Evolutionary conservation across 2,888 invertebrate genomes (phyloP).

Genomic region (Plagiodera versicolora): DNA sequence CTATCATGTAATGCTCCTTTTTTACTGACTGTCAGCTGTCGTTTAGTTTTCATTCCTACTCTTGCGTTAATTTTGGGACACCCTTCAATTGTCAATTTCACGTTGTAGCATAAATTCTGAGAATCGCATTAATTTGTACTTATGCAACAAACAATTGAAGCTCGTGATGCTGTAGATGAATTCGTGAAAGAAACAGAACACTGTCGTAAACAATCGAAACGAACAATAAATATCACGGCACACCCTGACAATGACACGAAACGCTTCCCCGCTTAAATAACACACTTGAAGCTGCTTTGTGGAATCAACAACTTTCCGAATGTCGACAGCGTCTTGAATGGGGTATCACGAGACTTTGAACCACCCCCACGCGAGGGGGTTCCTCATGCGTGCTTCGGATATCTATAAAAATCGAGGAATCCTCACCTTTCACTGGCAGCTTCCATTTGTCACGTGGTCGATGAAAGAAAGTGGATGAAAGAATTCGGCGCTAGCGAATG

Average conservation of each 20-base stretch:
- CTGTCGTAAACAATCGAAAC: background rate
- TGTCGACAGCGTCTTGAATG: slow-evolving; percentile 32
- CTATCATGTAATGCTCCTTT: too few species aligned
- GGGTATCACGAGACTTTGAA: slow-evolving; percentile 12
- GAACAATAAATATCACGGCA: slow-evolving; percentile 41
- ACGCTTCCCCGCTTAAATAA: slow-evolving; percentile 43
- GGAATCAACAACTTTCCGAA: slow-evolving; percentile 36
- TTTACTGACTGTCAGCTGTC: too few species aligned
- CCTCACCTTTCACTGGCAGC: slow-evolving; percentile 55
- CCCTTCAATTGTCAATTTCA: too few species aligned
- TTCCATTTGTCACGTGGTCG: slow-evolving; percentile 53
- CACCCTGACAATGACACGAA: slow-evolving; percentile 48
- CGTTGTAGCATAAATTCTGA: too few species aligned
- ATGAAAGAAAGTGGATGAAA: slow-evolving; percentile 45
- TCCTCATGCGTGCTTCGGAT: slow-evolving; percentile 45
- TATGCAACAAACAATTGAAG: too few species aligned
- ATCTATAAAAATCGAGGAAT: slow-evolving; percentile 53
- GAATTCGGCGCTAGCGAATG: slow-evolving; percentile 43
- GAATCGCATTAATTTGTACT: too few species aligned
- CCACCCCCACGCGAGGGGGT: slow-evolving; percentile 21
- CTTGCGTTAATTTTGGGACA: too few species aligned
- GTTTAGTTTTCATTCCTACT: too few species aligned
- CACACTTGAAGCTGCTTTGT: slow-evolving; percentile 43
- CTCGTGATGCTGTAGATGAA: too few species aligned
- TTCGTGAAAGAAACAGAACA: too few species aligned